Percentiles rank a stretch among this genome's conserved stretches.
These are phyloP conservation scores for Hippocampus guttulatus DNA, from an alignment of 2,113 vertebrate species.

Conservation along the genomic window DNA sequence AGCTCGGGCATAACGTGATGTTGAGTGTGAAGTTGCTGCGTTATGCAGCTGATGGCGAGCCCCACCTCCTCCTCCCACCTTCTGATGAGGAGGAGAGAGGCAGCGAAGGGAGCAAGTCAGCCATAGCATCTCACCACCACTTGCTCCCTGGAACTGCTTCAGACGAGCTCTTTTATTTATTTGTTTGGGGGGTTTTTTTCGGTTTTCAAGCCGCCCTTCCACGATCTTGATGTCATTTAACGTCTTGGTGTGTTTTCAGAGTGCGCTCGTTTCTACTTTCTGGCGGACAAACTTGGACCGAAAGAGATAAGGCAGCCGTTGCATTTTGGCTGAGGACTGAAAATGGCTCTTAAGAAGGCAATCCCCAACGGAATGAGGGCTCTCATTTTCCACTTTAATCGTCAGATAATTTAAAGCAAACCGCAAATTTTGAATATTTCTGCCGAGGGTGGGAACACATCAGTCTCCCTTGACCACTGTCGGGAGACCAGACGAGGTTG, in stretches of 20 bases:
- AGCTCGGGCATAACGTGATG: slow-evolving; percentile 53
- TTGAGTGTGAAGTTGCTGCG: slow-evolving; percentile 68
- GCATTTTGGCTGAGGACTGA: slow-evolving; percentile 47
- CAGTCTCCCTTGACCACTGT: slow-evolving; percentile 7
- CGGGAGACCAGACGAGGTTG: slow-evolving; percentile 16
- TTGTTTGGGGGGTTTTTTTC: no score
- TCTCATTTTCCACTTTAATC: slow-evolving; percentile 21
- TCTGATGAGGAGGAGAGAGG: slow-evolving; percentile 55
- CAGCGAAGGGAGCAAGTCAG: slow-evolving; percentile 37
- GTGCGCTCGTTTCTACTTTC: slow-evolving; percentile 28
- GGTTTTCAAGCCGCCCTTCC: not conserved
- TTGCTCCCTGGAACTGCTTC: slow-evolving; percentile 67
- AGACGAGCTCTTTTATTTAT: slow-evolving; percentile 52
- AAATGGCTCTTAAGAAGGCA: slow-evolving; percentile 36
- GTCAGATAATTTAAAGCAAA: slow-evolving; percentile 16
- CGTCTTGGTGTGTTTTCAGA: slow-evolving; percentile 21
- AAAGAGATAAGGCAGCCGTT: slow-evolving; percentile 51
- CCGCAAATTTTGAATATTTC: slow-evolving; percentile 21
- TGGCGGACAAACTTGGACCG: slow-evolving; percentile 56
- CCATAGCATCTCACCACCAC: slow-evolving; percentile 62
- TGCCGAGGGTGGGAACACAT: slow-evolving; percentile 9
- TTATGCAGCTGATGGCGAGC: slow-evolving; percentile 64
- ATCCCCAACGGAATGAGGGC: slow-evolving; percentile 33
- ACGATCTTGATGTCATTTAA: not conserved
- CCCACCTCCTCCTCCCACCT: slow-evolving; percentile 70